Conservation (phyloP, 1,140 invertebrate species). For the Aplysia californica region DNA sequence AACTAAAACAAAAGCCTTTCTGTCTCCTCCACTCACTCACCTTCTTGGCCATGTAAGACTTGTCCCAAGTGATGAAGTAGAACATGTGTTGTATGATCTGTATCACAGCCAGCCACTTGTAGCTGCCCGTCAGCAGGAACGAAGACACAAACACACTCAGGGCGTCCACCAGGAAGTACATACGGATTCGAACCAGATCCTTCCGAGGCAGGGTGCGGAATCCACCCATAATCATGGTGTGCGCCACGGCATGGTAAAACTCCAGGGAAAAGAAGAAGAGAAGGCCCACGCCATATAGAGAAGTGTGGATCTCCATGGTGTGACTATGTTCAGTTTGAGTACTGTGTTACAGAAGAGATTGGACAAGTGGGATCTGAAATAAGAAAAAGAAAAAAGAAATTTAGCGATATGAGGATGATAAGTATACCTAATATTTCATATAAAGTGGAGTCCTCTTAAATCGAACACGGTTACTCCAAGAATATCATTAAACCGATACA, state of each 20-base stretch:
- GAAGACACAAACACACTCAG: slow-evolving; percentile 46
- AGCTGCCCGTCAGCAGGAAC: slow-evolving; percentile 39
- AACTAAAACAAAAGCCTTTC: not conserved
- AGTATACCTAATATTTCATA: too few relatives aligned
- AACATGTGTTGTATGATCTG: slow-evolving; percentile 55
- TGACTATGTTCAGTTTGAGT: too few relatives aligned
- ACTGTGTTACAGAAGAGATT: too few relatives aligned
- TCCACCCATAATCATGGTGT: slow-evolving; percentile 45
- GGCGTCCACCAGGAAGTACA: slow-evolving; percentile 54
- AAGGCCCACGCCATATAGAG: not conserved
- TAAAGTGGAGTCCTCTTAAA: too few relatives aligned
- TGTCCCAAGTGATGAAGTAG: slow-evolving; percentile 56
- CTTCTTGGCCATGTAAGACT: slow-evolving; percentile 48
- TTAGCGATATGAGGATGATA: too few relatives aligned
- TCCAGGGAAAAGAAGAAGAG: slow-evolving; percentile 39
- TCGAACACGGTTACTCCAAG: too few relatives aligned
- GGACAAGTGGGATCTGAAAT: too few relatives aligned
- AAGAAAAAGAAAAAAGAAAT: too few relatives aligned
- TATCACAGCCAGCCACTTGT: slow-evolving; percentile 45
- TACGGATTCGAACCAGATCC: slow-evolving; percentile 50
- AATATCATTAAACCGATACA: too few relatives aligned
- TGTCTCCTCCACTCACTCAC: slow-evolving; percentile 33
- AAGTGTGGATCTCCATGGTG: not conserved
- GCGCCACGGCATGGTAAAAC: slow-evolving; percentile 50
- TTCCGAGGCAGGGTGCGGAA: slow-evolving; percentile 52